Base-by-base conservation (phyloP, 2,888 invertebrate genomes). In the Flexamia atlantica region DNA sequence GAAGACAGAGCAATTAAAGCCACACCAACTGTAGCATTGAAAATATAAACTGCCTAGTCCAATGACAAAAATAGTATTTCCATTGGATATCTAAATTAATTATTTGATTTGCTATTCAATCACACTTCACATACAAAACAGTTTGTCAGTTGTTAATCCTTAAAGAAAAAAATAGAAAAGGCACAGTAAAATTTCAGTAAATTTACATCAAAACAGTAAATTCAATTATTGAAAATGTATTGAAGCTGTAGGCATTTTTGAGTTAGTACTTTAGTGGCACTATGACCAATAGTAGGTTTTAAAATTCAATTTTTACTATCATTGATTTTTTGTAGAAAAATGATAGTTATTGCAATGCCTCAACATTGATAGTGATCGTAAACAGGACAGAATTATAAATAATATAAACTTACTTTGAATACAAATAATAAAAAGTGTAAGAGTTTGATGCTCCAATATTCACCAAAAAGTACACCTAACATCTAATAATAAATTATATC, bases 401-500 rank as follows among this genome's bases (percentile, higher is more conserved):
- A 57, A 57, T 57, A 7, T 57, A n/a, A n/a, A n/a, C n/a, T n/a
- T 30, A 25, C 64, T 17, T 10, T 12, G 0, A 23, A 57, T 23
- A 57, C 23, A 57, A 57, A 23, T 23, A 57, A n/a, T 28, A 64
- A 28, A 53, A 23, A 23, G 23, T 53, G 23, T 23, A 53, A 17
- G 4, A 46, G n/a, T n/a, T n/a, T n/a, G n/a, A n/a, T n/a, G 46
- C 46, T 46, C 46, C 17, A 46, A 2, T 9, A 10, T 5, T 53
- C 14, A 53, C 53, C 46, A 53, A 53, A 53, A 53, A 2, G 2
- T 53, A 64, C 30, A 23, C 30, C 64, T 64, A 64, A 64, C 30
- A 28, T 25, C 64, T 64, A 64, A 17, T 64, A 14, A 64, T 64
- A 64, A 64, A 64, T 64, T 64, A 64, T 28, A 57, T 57, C 23